These are phyloP conservation scores for Drosophila peninsularis DNA, from an alignment of 2,888 invertebrate genomes.

Conservation along the genomic window DNA sequence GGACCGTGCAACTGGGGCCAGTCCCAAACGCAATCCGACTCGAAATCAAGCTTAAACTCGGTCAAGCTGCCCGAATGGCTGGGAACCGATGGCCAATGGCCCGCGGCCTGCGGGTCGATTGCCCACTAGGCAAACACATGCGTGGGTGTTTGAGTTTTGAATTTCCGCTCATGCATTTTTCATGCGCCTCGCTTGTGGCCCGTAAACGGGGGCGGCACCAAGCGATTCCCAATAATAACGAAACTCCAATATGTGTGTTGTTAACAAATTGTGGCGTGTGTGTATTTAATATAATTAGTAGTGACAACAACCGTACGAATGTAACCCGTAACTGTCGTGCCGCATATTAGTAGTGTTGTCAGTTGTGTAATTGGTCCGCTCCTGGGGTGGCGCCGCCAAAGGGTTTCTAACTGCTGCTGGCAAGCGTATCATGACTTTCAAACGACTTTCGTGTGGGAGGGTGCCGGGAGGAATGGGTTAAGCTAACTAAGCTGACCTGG, in stretches of 20 bases:
- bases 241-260: constrained; percentile 22
- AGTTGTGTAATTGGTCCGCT: constrained; percentile 46
- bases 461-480: not conserved
- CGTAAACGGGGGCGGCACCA: constrained; percentile 65
- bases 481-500: not conserved
- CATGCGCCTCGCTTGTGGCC: constrained; percentile 45
- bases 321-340: constrained; percentile 29
- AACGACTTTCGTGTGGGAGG: constrained; percentile 46
- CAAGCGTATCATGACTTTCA: constrained; percentile 41
- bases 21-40: not conserved
- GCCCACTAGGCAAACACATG: constrained; percentile 14
- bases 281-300: constrained; percentile 73
- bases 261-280: constrained; percentile 49
- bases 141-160: constrained; percentile 68
- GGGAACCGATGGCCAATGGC: constrained; percentile 39
- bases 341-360: constrained; percentile 45
- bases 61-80: constrained; percentile 73
- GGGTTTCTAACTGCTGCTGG: constrained; percentile 31
- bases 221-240: constrained; percentile 46
- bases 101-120: constrained; percentile 19
- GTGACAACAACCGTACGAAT: constrained; percentile 61
- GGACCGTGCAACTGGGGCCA: constrained; percentile 7
- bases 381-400: constrained; percentile 25
- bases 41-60: constrained; percentile 55
- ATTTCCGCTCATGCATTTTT: constrained; percentile 77